Evolutionary conservation across 2,113 vertebrate species (phyloP).

Genomic region (Coptodon bakossiorum): DNA sequence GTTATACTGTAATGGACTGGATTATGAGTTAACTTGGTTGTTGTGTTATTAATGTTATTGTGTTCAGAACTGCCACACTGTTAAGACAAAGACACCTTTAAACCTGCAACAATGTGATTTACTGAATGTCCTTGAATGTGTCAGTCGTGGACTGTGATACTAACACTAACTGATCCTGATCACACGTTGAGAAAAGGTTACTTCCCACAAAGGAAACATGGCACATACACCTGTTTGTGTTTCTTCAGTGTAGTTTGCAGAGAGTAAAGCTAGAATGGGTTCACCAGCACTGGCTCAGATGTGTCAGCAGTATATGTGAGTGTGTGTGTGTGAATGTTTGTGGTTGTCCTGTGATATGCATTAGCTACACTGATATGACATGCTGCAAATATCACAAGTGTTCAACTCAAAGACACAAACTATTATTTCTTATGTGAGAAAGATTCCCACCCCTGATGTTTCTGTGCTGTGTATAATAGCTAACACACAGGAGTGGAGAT

Average conservation of each 20-base stretch:
- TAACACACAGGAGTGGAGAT: background rate
- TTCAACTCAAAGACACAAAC: background rate
- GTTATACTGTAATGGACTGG: background rate
- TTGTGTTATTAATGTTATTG: background rate
- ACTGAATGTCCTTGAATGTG: background rate
- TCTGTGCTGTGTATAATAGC: background rate
- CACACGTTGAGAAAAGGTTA: background rate
- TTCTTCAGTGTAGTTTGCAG: background rate
- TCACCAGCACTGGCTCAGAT: background rate
- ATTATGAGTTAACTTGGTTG: background rate
- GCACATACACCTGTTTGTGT: background rate
- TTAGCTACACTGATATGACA: background rate
- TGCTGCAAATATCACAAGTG: background rate
- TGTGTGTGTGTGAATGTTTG: background rate
- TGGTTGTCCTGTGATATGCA: background rate
- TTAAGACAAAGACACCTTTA: background rate
- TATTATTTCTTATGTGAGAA: background rate
- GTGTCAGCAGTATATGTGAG: background rate
- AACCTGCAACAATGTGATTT: background rate
- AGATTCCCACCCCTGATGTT: rapidly evolving
- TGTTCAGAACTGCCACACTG: background rate
- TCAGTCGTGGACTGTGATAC: background rate
- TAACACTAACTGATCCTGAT: background rate
- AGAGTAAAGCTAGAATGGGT: background rate
- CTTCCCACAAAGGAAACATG: background rate